Evolutionary conservation across 2,113 vertebrate genomes (phyloP).

Genomic region (Sakesphorus luctuosus): DNA sequence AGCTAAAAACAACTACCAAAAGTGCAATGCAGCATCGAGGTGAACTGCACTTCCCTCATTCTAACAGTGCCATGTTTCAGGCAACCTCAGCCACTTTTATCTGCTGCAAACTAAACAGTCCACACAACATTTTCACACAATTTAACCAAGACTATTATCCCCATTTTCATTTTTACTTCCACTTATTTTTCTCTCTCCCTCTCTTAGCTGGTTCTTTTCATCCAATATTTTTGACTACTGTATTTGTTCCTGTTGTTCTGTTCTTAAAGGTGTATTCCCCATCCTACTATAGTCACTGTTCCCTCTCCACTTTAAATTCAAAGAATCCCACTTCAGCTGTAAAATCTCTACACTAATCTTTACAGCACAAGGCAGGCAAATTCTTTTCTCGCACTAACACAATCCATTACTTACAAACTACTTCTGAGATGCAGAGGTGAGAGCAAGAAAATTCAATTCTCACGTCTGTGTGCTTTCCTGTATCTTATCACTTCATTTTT

Average conservation of each 20-base stretch:
- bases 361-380: not conserved
- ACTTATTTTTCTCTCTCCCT: not conserved
- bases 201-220: not conserved
- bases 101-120: not conserved
- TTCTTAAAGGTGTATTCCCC: not conserved
- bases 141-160: not conserved
- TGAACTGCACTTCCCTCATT: not conserved
- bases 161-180: not conserved
- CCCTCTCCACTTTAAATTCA: not conserved
- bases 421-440: not conserved
- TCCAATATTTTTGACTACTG: not conserved
- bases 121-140: not conserved
- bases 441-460: not conserved
- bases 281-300: not conserved
- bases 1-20: accelerated
- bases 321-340: not conserved
- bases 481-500: not conserved
- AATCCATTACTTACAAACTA: not conserved
- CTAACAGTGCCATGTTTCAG: not conserved
- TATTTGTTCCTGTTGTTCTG: not conserved
- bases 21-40: not conserved
- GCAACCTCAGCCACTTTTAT: not conserved
- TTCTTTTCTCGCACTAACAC: not conserved
- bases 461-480: not conserved
- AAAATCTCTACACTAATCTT: not conserved